A percentile compares a stretch with the other conserved stretches of the same genome.
Conservation (phyloP, 2,113 vertebrate genomes). For the Aleadryas rufinucha region DNA sequence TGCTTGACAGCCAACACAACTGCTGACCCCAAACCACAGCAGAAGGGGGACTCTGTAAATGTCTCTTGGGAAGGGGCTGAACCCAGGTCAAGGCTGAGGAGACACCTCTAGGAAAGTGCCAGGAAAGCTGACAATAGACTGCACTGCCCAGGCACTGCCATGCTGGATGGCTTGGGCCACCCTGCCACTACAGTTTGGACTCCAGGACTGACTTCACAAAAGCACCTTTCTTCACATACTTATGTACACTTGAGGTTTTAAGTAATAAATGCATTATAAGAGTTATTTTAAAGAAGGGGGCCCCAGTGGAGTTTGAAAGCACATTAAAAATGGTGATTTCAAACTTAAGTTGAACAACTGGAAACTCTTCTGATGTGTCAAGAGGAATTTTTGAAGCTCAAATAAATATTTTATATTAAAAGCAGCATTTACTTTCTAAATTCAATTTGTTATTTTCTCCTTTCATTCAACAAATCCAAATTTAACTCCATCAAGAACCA, state of each 20-base stretch:
- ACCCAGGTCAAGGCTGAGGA: background rate
- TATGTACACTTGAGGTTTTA: background rate
- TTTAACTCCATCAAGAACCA: background rate
- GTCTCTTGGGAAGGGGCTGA: background rate
- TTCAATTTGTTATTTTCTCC: background rate
- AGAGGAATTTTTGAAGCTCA: background rate
- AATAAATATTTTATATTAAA: background rate
- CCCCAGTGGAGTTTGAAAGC: background rate
- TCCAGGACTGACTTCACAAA: background rate
- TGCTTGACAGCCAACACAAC: background rate
- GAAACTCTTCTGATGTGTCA: background rate
- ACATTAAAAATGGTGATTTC: background rate
- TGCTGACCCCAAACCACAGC: background rate
- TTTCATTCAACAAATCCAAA: background rate
- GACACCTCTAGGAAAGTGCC: fast-evolving
- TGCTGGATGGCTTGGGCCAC: background rate
- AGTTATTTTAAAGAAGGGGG: background rate
- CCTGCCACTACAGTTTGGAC: background rate
- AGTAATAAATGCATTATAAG: background rate
- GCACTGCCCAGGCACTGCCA: fast-evolving
- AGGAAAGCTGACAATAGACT: background rate
- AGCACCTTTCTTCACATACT: background rate
- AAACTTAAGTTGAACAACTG: fast-evolving
- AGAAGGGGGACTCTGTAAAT: background rate
- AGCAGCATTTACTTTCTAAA: background rate